Evolutionary conservation across 2,113 vertebrate genomes (phyloP).

Genomic region (Acrocephalus kingi): DNA sequence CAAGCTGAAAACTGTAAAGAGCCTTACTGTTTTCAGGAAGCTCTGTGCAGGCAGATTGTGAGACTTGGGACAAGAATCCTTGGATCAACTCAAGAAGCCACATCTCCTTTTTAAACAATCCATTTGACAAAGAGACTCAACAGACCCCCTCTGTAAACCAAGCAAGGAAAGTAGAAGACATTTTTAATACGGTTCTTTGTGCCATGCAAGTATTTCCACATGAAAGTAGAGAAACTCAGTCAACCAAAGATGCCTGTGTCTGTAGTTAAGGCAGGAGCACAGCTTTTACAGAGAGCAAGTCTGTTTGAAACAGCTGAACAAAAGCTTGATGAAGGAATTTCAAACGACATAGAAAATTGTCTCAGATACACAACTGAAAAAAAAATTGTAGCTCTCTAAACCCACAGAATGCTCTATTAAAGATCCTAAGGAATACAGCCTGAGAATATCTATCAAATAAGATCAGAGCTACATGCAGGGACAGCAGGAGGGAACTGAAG

Average conservation of each 20-base stretch:
- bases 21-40: not conserved
- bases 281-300: not conserved
- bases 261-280: not conserved
- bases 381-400: not conserved
- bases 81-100: not conserved
- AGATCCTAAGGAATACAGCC: conserved; percentile 17
- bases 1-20: not conserved
- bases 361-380: not conserved
- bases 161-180: not conserved
- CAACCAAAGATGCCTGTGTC: not conserved
- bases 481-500: conserved; percentile 33
- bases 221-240: not conserved
- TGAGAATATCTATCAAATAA: not conserved
- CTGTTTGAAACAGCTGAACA: not conserved
- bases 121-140: not conserved
- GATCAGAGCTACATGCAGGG: not conserved
- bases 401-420: not conserved
- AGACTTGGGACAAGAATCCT: not conserved
- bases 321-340: not conserved
- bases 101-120: not conserved
- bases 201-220: not conserved
- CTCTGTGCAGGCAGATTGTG: not conserved
- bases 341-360: not conserved
- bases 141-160: not conserved
- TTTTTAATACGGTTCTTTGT: not conserved